Evolutionary conservation across 2,888 invertebrate species (phyloP), one percentile per base, ranked within the genome.

Genomic region (Apotomis betuletana): DNA sequence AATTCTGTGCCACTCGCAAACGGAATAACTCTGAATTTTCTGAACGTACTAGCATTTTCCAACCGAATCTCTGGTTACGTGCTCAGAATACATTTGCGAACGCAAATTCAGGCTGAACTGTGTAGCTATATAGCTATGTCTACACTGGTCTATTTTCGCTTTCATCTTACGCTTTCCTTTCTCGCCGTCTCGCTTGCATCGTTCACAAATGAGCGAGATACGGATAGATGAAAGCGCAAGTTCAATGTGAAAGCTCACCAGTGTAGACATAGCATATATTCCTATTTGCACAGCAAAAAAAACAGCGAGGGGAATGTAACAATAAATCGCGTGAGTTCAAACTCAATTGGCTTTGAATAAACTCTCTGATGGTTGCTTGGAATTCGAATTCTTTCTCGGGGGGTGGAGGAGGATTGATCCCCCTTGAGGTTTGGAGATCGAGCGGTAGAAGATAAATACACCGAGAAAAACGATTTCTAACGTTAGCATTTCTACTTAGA

Each of bases 291-390:
- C 38, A 38, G 41, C 15, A 36, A 58, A 58, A 38, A 51, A 52
- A 71, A n/a, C 44, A 12, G 36, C 41, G 38, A 51, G 6, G n/a
- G 27, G 55, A 27, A 46, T 12, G 52, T 64, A 15, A 46, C 44
- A 62, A 68, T 59, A 62, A 68, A 59, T 58, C 62, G 63, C 10
- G 8, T 44, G 62, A 52, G 58, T 54, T 59, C 67, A 46, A 68
- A 44, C 58, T 68, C 63, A 63, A 67, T 71, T 72, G 67, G 67
- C 54, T 54, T 44, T 38, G 67, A 68, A 72, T 68, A 63, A 71
- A 59, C 62, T 72, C 15, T 58, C 36, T 27, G 46, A 59, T 51
- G 38, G 61, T 49, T 46, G 65, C 38, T 36, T 62, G 27, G 41
- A 63, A 72, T 72, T 58, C 41, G 41, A 41, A 41, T 41, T 41